Evolutionary conservation across 2,888 invertebrate genomes (phyloP), one percentile per base, ranked within the genome.

Genomic region (Criorhina ranunculi): DNA sequence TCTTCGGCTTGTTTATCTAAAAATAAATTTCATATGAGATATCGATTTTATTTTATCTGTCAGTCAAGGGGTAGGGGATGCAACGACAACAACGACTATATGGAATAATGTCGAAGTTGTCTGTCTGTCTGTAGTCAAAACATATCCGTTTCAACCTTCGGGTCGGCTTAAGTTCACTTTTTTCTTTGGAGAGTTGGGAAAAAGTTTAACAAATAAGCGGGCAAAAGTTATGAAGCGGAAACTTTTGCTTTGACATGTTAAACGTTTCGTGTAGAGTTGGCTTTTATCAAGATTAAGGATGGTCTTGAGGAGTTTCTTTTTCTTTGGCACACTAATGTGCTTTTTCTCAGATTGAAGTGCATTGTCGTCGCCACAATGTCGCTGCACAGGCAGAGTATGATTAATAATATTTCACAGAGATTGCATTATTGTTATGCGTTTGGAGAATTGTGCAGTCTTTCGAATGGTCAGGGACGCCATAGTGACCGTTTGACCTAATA

Each of bases 31-130:
- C 42, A 19, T 37, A 15, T 33, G 40, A 49, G 55, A 12, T 76
- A 76, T 75, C 40, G 67, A 76, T 80, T 80, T 73, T 40, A n/a
- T 57, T 64, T 37, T 9, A 67, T 67, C 55, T 69, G 5, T 19
- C 60, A 57, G 5, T 15, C 60, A 49, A 49, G 42, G 11, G 46
- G 37, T 37, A 55, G 31, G 46, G 44, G 55, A n/a, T n/a, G n/a
- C n/a, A n/a, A n/a, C n/a, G n/a, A n/a, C n/a, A n/a, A 24, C 24
- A 24, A 24, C 24, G 46, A 49, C 4, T 19, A 31, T n/a, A n/a
- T n/a, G n/a, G n/a, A n/a, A n/a, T n/a, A n/a, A n/a, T 49, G 24
- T 33, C 49, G 37, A 53, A 35, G 15, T 44, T 35, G 7, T 49
- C 57, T 31, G 31, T 55, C n/a, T 24, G 24, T 24, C 24, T 24